Conservation (phyloP, 2,797 vertebrate genomes). For the Enteromius afrohamiltoni region DNA sequence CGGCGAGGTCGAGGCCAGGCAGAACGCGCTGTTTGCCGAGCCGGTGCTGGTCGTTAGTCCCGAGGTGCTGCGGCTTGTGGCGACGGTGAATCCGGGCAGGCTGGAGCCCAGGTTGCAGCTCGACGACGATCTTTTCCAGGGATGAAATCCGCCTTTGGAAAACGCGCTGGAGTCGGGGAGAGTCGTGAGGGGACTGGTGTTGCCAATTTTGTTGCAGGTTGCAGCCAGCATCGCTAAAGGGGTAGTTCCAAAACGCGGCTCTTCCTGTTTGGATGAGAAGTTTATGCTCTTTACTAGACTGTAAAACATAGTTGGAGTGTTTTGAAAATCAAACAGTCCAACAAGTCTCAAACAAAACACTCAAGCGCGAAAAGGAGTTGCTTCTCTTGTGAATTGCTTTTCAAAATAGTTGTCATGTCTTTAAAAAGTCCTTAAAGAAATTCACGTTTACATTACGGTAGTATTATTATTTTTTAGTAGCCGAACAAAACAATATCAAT, state of each 20-base stretch:
- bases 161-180: slow-evolving; percentile 97
- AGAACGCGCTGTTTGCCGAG: slow-evolving; percentile 95
- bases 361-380: background rate
- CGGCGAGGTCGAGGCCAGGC: slow-evolving; percentile 95
- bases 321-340: background rate
- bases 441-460: background rate
- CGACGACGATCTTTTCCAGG: slow-evolving; percentile 97
- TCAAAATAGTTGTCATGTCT: background rate
- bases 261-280: slow-evolving; percentile 83
- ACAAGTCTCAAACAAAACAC: background rate
- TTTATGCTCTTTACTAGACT: slow-evolving; percentile 45
- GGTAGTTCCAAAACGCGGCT: slow-evolving; percentile 98
- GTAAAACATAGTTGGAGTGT: background rate
- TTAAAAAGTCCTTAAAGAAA: background rate
- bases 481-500: background rate
- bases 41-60: slow-evolving; percentile 88
- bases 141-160: slow-evolving; percentile 98
- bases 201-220: slow-evolving; percentile 99
- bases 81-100: slow-evolving; percentile 92
- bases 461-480: background rate
- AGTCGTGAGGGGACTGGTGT: slow-evolving; percentile 96
- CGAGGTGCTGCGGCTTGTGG: slow-evolving; percentile 87
- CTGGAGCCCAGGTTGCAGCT: slow-evolving; percentile 96
- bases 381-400: background rate
- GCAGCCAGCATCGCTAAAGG: slow-evolving; percentile 99